Evolutionary conservation across 2,888 invertebrate species (phyloP).

Genomic region (Pilophorus perplexus): DNA sequence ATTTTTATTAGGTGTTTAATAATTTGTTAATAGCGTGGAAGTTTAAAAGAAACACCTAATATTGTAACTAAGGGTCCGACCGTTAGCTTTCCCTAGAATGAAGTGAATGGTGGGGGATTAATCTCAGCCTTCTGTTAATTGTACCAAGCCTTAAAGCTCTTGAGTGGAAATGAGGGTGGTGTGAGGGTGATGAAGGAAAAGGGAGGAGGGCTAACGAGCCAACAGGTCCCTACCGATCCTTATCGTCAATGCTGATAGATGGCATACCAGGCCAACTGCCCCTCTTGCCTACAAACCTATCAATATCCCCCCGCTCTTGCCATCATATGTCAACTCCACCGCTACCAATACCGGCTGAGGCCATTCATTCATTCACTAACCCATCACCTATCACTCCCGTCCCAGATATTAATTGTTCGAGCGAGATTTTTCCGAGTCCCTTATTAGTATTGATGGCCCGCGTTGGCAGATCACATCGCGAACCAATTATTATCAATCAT

Average conservation of each 20-base stretch:
- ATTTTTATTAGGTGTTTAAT: no score
- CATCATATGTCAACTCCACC: constrained; percentile 7
- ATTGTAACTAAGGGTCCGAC: no score
- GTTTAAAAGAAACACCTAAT: no score
- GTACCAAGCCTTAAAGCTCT: neutral
- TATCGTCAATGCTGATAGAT: constrained; percentile 10
- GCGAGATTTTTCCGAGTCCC: constrained; percentile 20
- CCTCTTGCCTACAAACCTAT: no score
- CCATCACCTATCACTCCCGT: no score
- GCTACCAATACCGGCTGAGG: neutral
- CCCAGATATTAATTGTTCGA: constrained; percentile 22
- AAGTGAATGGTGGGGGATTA: constrained; percentile 1
- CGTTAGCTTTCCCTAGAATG: no score
- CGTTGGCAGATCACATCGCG: constrained; percentile 9
- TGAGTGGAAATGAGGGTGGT: no score
- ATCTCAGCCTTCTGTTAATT: constrained; percentile 15
- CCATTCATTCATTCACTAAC: constrained; percentile 13
- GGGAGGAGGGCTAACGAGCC: constrained; percentile 10
- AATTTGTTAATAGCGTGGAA: no score
- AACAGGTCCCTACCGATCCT: constrained; percentile 14
- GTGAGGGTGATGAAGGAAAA: no score
- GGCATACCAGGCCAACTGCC: neutral
- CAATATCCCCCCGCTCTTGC: no score
- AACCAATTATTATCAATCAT: constrained; percentile 35
- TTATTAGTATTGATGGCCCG: constrained; percentile 26